Evolutionary conservation across 2,113 vertebrate species (phyloP).

Genomic region (Mobula hypostoma): DNA sequence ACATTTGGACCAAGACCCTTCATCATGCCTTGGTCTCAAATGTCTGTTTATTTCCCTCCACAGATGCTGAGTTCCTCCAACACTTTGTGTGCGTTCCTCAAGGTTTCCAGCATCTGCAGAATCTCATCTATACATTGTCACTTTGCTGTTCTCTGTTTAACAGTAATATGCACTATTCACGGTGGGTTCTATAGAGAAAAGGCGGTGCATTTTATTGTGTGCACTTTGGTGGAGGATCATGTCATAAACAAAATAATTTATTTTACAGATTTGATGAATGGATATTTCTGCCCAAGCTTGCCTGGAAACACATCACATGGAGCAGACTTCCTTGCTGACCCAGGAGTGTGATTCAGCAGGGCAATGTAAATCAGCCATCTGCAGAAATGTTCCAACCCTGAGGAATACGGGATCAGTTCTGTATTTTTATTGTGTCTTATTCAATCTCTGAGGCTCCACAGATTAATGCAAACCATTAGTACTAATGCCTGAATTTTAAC

Average conservation of each 20-base stretch:
- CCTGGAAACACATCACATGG: neutral
- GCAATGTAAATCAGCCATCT: neutral
- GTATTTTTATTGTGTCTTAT: neutral
- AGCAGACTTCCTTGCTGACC: neutral
- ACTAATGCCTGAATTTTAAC: neutral
- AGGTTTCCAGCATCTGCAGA: no score
- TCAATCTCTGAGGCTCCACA: neutral
- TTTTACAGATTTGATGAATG: neutral
- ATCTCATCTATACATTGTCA: no score
- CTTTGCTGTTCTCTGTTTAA: no score
- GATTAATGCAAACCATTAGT: neutral
- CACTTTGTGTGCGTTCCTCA: no score
- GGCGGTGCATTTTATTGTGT: neutral
- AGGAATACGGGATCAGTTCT: neutral
- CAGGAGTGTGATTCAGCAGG: neutral
- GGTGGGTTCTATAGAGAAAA: neutral
- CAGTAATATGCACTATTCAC: no score
- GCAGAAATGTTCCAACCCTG: neutral
- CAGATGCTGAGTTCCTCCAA: no score
- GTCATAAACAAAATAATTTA: neutral
- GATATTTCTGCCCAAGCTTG: neutral
- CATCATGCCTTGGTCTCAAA: no score
- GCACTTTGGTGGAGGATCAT: neutral
- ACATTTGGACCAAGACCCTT: no score
- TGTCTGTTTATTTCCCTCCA: no score